phyloP scores from a whole-genome alignment of 2,113 vertebrate species.

The Circaetus gallicus region DNA sequence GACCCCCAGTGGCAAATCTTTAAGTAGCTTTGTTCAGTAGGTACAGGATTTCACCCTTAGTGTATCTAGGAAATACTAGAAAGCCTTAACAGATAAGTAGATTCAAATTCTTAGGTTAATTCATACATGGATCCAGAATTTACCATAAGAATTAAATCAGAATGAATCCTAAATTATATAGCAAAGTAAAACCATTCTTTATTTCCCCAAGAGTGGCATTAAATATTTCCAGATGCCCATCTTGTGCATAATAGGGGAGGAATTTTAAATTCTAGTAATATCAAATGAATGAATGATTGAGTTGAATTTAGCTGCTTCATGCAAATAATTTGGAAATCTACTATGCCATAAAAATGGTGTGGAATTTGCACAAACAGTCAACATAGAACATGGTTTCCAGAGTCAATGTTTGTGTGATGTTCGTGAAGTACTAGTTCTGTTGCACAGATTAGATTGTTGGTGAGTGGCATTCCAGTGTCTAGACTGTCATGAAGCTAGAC shows the following conservation, averaged over 20 bases:
- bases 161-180: not conserved
- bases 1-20: not conserved
- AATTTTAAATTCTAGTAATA: not conserved
- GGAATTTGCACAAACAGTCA: constrained; percentile 39
- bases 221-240: not conserved
- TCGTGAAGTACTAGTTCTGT: constrained; percentile 13
- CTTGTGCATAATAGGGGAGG: constrained; percentile 2
- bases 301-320: constrained; percentile 47
- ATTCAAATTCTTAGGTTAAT: constrained; percentile 26
- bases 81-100: constrained; percentile 19
- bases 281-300: not conserved
- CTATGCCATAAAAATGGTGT: not conserved
- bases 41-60: not conserved
- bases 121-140: not conserved
- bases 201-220: not conserved
- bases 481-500: constrained; percentile 1
- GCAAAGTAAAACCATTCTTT: not conserved
- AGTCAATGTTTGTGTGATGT: constrained; percentile 19
- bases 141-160: not conserved
- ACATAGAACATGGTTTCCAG: constrained; percentile 18
- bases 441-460: constrained; percentile 6
- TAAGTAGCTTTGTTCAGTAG: not conserved
- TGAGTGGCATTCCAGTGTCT: constrained; percentile 47
- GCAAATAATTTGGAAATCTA: constrained; percentile 4
- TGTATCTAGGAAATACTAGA: not conserved